A percentile compares a stretch with the other conserved stretches of the same genome.
Evolutionary conservation across 2,888 invertebrate species (phyloP).

Genomic region (Drosophila lacicola): DNA sequence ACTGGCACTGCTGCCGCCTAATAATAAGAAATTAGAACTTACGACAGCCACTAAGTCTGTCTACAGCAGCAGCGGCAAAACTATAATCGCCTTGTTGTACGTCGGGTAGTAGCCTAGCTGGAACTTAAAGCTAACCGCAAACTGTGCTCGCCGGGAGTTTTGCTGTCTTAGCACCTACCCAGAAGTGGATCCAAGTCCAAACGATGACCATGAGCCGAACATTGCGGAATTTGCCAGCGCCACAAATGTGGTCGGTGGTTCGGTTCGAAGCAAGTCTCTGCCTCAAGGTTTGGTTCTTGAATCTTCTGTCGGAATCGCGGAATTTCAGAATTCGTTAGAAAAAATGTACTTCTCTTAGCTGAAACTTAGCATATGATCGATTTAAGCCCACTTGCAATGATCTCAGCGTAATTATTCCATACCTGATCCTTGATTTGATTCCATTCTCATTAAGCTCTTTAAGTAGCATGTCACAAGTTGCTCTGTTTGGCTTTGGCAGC

Average conservation of each 20-base stretch:
- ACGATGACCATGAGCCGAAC: constrained; percentile 39
- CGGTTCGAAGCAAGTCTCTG: too few species aligned
- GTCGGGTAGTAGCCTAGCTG: constrained; percentile 37
- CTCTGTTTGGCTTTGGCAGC: not conserved
- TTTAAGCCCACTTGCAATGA: too few species aligned
- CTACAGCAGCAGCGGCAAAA: constrained; percentile 58
- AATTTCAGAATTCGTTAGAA: too few species aligned
- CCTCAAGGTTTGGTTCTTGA: too few species aligned
- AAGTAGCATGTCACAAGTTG: not conserved
- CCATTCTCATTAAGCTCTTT: not conserved
- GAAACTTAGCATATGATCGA: not conserved
- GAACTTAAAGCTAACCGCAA: constrained; percentile 70
- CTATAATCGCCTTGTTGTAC: constrained; percentile 68
- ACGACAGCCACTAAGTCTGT: constrained; percentile 78
- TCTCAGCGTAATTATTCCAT: not conserved
- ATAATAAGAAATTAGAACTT: constrained; percentile 82
- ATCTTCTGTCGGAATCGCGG: not conserved
- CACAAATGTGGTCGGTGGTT: too few species aligned
- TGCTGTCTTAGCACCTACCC: constrained; percentile 54
- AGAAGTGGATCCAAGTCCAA: constrained; percentile 6
- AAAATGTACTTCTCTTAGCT: too few species aligned
- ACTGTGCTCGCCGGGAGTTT: constrained; percentile 46
- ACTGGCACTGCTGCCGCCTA: constrained; percentile 50
- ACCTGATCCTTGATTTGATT: not conserved
- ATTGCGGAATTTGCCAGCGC: constrained; percentile 21